A percentile compares a stretch with the other conserved stretches of the same genome.
Conservation (phyloP, 2,797 vertebrate genomes). For the Philypnodon macrostomus region DNA sequence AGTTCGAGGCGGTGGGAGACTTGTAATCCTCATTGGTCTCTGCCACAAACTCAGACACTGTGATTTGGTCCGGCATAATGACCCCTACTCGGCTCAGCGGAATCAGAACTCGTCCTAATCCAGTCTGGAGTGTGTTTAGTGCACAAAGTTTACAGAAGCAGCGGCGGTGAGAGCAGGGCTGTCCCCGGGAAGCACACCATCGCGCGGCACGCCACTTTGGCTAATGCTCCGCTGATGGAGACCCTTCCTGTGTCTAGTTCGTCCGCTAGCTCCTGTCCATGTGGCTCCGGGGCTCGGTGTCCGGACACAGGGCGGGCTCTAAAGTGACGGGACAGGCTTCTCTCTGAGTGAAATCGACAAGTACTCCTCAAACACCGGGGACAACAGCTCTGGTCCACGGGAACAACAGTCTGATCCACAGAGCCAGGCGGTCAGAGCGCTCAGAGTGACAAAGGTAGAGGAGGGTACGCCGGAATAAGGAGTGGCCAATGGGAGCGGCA, state of each 20-base stretch:
- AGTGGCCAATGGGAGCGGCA: slow-evolving; percentile 63
- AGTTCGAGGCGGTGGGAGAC: slow-evolving; percentile 95
- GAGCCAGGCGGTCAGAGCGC: slow-evolving; percentile 50
- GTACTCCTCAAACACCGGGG: too few species aligned
- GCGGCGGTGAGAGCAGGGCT: slow-evolving; percentile 32
- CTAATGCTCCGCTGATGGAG: too few species aligned
- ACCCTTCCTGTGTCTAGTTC: slow-evolving; percentile 18
- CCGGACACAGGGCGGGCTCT: not conserved
- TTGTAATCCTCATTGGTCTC: slow-evolving; percentile 99
- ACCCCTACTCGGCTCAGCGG: slow-evolving; percentile 25
- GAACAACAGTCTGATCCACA: slow-evolving; percentile 23
- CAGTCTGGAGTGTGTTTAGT: slow-evolving; percentile 6
- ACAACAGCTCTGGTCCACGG: slow-evolving; percentile 23
- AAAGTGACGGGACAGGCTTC: slow-evolving; percentile 10
- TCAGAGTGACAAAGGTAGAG: slow-evolving; percentile 80
- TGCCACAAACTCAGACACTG: slow-evolving; percentile 94
- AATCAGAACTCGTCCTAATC: slow-evolving; percentile 19
- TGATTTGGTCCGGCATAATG: slow-evolving; percentile 95
- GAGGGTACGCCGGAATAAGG: slow-evolving; percentile 68
- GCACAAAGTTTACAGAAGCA: slow-evolving; percentile 52
- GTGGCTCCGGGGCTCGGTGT: slow-evolving; percentile 8
- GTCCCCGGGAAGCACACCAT: slow-evolving; percentile 59
- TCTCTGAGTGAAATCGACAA: slow-evolving; percentile 17
- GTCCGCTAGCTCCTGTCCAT: slow-evolving; percentile 17
- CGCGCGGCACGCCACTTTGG: slow-evolving; percentile 50